A percentile compares a stretch with the other conserved stretches of the same genome.
Evolutionary conservation across 1,140 invertebrate genomes (phyloP).

Genomic region (Drosophila busckii): DNA sequence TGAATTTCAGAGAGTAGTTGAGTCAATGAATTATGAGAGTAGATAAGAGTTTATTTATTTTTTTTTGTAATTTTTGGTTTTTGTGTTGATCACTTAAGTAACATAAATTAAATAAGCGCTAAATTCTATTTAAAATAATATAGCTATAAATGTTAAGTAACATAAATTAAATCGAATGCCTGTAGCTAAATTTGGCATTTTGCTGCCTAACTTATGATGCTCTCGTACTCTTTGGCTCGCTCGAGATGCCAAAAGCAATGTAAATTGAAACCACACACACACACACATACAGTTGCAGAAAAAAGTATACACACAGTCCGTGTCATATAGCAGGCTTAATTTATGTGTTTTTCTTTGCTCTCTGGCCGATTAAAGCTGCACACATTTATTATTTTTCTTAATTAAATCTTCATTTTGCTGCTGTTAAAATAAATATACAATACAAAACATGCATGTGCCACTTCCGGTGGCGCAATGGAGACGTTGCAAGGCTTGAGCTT

Average conservation of each 20-base stretch:
- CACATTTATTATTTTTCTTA: constrained; percentile 70
- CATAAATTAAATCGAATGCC: constrained; percentile 50
- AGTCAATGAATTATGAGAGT: too few relatives aligned
- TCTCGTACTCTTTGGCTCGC: too few relatives aligned
- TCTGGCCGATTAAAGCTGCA: constrained; percentile 11
- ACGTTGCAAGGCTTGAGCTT: constrained; percentile 16
- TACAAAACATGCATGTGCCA: not conserved
- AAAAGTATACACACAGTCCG: constrained; percentile 3
- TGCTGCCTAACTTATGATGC: constrained; percentile 22
- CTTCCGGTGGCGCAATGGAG: not conserved
- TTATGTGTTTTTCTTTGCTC: constrained; percentile 41
- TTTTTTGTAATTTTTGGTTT: too few relatives aligned
- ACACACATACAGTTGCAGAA: constrained; percentile 11
- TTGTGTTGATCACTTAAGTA: too few relatives aligned
- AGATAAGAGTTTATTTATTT: too few relatives aligned
- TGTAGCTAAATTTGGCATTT: constrained; percentile 55
- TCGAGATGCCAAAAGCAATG: constrained; percentile 4
- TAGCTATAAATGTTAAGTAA: too few relatives aligned
- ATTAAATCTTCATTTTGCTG: constrained; percentile 63
- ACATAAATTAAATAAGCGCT: too few relatives aligned
- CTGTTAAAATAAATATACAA: too few relatives aligned
- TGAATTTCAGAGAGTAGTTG: too few relatives aligned
- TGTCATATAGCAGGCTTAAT: constrained; percentile 35
- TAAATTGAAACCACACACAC: constrained; percentile 32
- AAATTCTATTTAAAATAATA: too few relatives aligned